Conservation (phyloP, 2,113 vertebrate species). For the Gopherus flavomarginatus region DNA sequence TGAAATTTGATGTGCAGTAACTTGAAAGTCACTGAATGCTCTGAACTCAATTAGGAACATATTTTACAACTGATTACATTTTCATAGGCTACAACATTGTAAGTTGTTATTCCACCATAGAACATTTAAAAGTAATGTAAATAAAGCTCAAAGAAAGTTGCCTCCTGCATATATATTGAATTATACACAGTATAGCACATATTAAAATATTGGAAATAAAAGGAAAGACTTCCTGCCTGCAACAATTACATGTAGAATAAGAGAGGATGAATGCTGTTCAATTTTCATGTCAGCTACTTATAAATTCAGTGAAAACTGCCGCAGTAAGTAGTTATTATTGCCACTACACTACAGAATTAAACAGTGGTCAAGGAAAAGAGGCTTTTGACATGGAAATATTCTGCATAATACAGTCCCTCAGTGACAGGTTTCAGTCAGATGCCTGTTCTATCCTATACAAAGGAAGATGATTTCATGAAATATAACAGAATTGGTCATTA, state of each 20-base stretch:
- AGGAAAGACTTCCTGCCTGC: conserved; percentile 4
- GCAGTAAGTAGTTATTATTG: not conserved
- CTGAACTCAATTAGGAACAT: conserved; percentile 6
- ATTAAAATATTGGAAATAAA: conserved; percentile 49
- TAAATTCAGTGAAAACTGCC: conserved; percentile 32
- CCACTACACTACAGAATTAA: not conserved
- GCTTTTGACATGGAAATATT: not conserved
- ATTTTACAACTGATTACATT: conserved; percentile 22
- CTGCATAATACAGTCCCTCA: not conserved
- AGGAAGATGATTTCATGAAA: not conserved
- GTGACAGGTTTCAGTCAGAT: not conserved
- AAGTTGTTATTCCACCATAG: conserved; percentile 51
- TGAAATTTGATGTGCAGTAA: not conserved
- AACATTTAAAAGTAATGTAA: conserved; percentile 48
- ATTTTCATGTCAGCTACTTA: conserved; percentile 33
- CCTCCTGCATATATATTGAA: conserved; percentile 24
- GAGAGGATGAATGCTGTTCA: conserved; percentile 12
- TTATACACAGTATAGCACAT: not conserved
- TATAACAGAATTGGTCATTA: not conserved
- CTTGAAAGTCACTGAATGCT: not conserved
- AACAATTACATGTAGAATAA: conserved; percentile 30
- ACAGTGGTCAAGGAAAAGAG: conserved; percentile 35
- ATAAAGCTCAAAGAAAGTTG: not conserved
- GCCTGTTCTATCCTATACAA: not conserved
- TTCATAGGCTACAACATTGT: conserved; percentile 16